phyloP scores from a whole-genome alignment of 2,797 vertebrate genomes.

The Typhlichthys subterraneus region DNA sequence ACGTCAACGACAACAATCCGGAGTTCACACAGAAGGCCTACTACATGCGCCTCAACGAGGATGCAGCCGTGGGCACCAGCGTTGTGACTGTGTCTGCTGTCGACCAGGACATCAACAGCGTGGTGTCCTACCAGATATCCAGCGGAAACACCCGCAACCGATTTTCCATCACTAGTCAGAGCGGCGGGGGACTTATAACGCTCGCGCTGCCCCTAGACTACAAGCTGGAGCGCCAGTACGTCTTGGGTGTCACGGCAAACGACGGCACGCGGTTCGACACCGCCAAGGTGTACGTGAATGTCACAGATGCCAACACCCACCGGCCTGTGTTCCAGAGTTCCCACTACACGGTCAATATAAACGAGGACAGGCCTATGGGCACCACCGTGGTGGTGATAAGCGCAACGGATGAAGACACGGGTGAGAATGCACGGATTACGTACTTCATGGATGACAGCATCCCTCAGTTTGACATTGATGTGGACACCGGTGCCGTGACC shows the following conservation, averaged over 20 bases:
- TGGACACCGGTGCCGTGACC: conserved; percentile 88
- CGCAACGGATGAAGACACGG: conserved; percentile 93
- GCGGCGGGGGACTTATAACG: conserved; percentile 89
- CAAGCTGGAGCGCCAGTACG: conserved; percentile 93
- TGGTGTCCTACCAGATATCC: conserved; percentile 96
- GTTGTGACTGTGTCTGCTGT: conserved; percentile 91
- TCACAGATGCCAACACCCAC: conserved; percentile 96
- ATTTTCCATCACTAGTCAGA: conserved; percentile 97
- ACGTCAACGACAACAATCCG: conserved; percentile 96
- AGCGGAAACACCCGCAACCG: conserved; percentile 95
- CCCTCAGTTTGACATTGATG: conserved; percentile 91
- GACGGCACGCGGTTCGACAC: conserved; percentile 90
- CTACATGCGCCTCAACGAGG: conserved; percentile 89
- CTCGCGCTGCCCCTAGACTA: conserved; percentile 93
- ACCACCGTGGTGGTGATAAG: conserved; percentile 95
- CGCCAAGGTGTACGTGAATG: conserved; percentile 87
- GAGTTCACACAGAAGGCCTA: conserved; percentile 91
- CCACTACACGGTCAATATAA: conserved; percentile 92
- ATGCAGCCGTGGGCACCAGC: conserved; percentile 90
- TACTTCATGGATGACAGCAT: conserved; percentile 98
- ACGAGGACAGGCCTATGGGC: conserved; percentile 86
- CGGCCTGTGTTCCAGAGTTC: conserved; percentile 97
- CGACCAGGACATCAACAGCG: conserved; percentile 91
- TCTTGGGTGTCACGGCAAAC: conserved; percentile 86
- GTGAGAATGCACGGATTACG: conserved; percentile 92